Base-by-base conservation (phyloP, 2,888 invertebrate genomes). In the Eremobia ochroleuca region DNA sequence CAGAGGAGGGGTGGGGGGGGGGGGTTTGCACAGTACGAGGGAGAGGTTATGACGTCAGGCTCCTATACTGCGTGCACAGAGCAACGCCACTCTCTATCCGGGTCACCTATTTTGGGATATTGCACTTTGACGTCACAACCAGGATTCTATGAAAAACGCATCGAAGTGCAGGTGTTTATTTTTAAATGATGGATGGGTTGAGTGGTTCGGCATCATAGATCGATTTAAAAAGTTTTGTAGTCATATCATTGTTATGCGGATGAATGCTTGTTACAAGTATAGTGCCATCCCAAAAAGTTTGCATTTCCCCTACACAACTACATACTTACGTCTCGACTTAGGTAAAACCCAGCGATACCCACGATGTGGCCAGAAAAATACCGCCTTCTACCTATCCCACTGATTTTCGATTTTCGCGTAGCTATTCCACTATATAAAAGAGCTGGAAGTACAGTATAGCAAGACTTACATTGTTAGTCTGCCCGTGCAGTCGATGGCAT, bases 31-130 rank as follows among this genome's bases (percentile, higher is more conserved):
- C 49, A 52, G 34, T 37, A 21, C 69, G 31, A 70, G 46, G 82
- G 82, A 76, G 82, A 83, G 66, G 75, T 67, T 81, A 90, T 95
- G 94, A 95, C 95, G 95, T 95, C 95, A 95, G 90, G 79, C 85
- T 87, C 86, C 90, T 91, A 92, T 91, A 76, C 84, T 83, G 92
- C 93, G 93, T 93, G 91, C 85, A 91, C 92, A 90, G 90, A 90
- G 92, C 91, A 90, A 88, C 91, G 89, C 87, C 69, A 76, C 82
- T 73, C 90, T 89, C 84, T 81, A 94, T 94, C 90, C 90, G 90
- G 95, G 95, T 95, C 94, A 95, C 94, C 95, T 94, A 95, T 94
- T 94, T 95, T 90, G 89, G 92, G 83, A 88, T 88, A 89, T 92
- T 94, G 94, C 93, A 94, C 88, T 92, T 90, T 90, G 89, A 89